A percentile compares a stretch with the other conserved stretches of the same genome.
These are phyloP conservation scores for Leptosomus discolor DNA, from an alignment of 2,113 vertebrate genomes.

Conservation along the genomic window DNA sequence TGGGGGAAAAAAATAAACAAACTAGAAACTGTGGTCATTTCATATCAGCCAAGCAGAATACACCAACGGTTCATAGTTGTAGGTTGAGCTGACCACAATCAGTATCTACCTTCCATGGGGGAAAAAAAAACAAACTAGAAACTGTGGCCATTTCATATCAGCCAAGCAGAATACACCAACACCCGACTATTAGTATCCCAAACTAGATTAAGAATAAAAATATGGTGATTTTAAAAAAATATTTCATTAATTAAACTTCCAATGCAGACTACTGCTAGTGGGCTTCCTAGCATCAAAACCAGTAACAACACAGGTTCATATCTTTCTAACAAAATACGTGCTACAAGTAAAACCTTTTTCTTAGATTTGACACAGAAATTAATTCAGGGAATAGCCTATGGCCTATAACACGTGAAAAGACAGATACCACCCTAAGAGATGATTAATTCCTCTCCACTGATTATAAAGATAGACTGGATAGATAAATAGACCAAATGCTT, in stretches of 20 bases:
- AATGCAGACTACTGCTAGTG: not conserved
- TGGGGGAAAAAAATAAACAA: not conserved
- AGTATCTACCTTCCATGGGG: not conserved
- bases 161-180: not conserved
- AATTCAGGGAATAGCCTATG: not conserved
- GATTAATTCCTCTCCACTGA: not conserved
- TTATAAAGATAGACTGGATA: not conserved
- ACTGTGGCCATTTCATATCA: not conserved
- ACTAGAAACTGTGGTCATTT: not conserved
- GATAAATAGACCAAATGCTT: not conserved
- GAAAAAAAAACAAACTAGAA: not conserved
- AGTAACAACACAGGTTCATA: not conserved
- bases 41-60: not conserved
- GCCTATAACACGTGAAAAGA: not conserved
- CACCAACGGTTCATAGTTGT: not conserved
- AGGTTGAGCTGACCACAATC: not conserved
- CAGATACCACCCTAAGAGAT: not conserved
- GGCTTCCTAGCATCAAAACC: not conserved
- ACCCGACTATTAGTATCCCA: not conserved
- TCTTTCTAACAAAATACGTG: not conserved
- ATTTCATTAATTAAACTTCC: not conserved
- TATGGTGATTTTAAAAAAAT: rapidly evolving
- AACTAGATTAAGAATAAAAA: not conserved
- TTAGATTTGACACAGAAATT: not conserved
- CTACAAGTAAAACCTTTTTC: not conserved